These are phyloP conservation scores for Drosophila prostipennis DNA, from an alignment of 2,888 invertebrate species.

Conservation along the genomic window DNA sequence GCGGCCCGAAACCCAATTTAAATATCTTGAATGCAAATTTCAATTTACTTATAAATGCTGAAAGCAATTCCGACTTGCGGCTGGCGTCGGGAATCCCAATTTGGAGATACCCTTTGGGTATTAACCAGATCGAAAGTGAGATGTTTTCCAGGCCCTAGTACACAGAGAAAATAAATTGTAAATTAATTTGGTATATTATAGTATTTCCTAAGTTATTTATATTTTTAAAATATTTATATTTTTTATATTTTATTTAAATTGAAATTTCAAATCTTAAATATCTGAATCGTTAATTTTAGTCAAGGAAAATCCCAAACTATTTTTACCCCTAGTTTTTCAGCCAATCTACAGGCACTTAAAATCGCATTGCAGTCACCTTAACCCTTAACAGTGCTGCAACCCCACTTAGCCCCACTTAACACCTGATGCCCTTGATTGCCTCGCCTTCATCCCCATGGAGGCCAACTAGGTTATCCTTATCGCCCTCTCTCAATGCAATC, in stretches of 20 bases:
- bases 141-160: background rate
- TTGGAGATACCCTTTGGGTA: constrained; percentile 37
- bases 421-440: constrained; percentile 13
- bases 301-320: background rate
- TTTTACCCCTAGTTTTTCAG: background rate
- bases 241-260: too few relatives aligned
- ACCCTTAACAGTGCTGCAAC: constrained; percentile 1
- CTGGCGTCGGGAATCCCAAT: constrained; percentile 16
- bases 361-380: constrained; percentile 7
- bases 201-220: too few relatives aligned
- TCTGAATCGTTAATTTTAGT: background rate
- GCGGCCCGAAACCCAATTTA: constrained; percentile 40
- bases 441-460: background rate
- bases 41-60: constrained; percentile 33
- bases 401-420: constrained; percentile 34
- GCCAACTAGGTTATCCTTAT: constrained; percentile 3
- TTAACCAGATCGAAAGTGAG: constrained; percentile 18
- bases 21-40: constrained; percentile 50
- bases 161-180: too few relatives aligned
- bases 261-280: too few relatives aligned
- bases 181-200: too few relatives aligned
- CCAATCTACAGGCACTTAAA: background rate
- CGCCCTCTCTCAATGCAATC: constrained; percentile 4
- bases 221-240: too few relatives aligned
- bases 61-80: constrained; percentile 16